Evolutionary conservation across 2,888 invertebrate genomes (phyloP), one percentile per base, ranked within the genome.

Genomic region (Diploptera punctata): DNA sequence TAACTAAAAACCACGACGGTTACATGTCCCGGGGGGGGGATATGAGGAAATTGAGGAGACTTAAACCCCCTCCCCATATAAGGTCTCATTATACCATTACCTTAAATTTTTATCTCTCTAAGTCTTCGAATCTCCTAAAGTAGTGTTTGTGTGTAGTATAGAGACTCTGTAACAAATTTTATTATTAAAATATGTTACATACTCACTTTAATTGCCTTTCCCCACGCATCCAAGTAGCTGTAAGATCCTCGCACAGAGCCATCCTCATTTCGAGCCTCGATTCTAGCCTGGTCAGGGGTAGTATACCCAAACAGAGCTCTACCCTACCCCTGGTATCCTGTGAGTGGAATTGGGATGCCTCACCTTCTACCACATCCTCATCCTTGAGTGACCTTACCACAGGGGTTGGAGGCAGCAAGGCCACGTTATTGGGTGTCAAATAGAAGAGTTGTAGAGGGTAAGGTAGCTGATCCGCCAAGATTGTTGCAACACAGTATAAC

Each of bases 241-340:
- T 92, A 93, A 9, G 90, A 87, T n/a, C 93, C 93, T 26, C 86
- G 83, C 19, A 93, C 88, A 70, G 89, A 87, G 19, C 93, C 92
- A 65, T 88, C 86, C 0, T 87, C 84, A 73, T 88, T 86, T 69
- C 91, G 88, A 80, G 89, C 88, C 82, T 93, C 93, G 52, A 90
- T 88, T 80, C 92, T 90, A 3, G 91, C 86, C 70, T 92, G 92
- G 79, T 92, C 89, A 60, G 92, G 91, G 3, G 90, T 89, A 73
- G 88, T 85, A 80, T 92, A 93, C 0, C 93, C 93, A 77, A 91
- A 93, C 0, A 87, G 86, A 78, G 90, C 91, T 18, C 89, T 89
- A 1, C 93, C 93, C n/a, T 68, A 1, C 93, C 93, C n/a, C 70
- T 47, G 13, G 83, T 83, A 76, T 85, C 85, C 79, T 92, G 92